Percentiles rank a stretch among this genome's conserved stretches.
Conservation (phyloP, 2,888 invertebrate genomes). For the Tortricodes alternella region DNA sequence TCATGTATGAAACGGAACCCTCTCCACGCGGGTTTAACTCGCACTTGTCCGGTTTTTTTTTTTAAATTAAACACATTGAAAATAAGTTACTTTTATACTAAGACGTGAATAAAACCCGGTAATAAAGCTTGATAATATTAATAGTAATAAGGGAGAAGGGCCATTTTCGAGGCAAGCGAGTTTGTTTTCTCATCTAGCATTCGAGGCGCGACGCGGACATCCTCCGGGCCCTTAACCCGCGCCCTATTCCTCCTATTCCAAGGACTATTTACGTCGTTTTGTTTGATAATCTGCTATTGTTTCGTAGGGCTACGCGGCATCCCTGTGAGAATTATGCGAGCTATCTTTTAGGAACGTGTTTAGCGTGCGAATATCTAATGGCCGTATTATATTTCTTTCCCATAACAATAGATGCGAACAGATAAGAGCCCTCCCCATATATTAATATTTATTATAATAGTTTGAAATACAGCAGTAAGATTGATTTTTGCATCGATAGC, state of each 20-base stretch:
- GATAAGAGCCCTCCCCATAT: conserved; percentile 30
- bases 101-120: not conserved
- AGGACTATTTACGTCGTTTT: conserved; percentile 79
- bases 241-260: conserved; percentile 72
- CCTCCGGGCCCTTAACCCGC: conserved; percentile 75
- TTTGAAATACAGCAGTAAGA: conserved; percentile 1
- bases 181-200: conserved; percentile 72
- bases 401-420: conserved; percentile 34
- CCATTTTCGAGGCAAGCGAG: conserved; percentile 39
- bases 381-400: conserved; percentile 54
- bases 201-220: conserved; percentile 72
- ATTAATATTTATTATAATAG: not conserved
- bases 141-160: conserved; percentile 19
- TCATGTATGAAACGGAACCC: too few relatives aligned
- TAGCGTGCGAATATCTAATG: conserved; percentile 71
- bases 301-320: conserved; percentile 68
- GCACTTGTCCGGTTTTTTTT: too few relatives aligned
- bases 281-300: conserved; percentile 81
- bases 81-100: too few relatives aligned
- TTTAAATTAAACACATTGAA: too few relatives aligned
- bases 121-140: conserved; percentile 10
- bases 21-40: too few relatives aligned
- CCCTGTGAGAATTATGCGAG: conserved; percentile 78
- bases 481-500: conserved; percentile 38
- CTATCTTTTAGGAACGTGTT: conserved; percentile 77